Base-by-base conservation (phyloP, 2,888 invertebrate species). In the Platycheirus albimanus region DNA sequence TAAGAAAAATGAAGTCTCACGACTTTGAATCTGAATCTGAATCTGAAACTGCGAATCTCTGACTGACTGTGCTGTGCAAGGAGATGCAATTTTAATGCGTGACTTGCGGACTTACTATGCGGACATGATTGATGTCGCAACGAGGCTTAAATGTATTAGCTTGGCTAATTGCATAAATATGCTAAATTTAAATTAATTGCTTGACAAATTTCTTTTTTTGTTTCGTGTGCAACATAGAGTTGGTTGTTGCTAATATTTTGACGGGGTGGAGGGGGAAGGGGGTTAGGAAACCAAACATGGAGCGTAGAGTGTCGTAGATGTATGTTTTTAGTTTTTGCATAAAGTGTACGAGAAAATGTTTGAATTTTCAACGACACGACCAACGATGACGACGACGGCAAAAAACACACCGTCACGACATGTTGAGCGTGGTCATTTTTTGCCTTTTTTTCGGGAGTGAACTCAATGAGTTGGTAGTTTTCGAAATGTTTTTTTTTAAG, bases 121-220 rank as follows among this genome's bases (percentile, higher is more conserved):
- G 69, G 72, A 49, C 72, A 83, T 74, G 78, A 83, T 83, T 83
- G 67, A 83, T 83, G 69, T 33, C 54, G 45, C 47, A 64, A 56
- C 64, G 67, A 69, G 77, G 54, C 72, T 77, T 83, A 78, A 83
- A 77, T 83, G 83, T 41, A 78, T 83, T 83, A 83, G 83, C 77
- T 38, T 36, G 51, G 69, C 78, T 83, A 83, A 83, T 83, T 83
- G 83, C 69, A 78, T 74, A 83, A 83, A 72, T 69, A 54, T 72
- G 83, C 49, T 78, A 58, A 83, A 83, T 74, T 83, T 69, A 77
- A 83, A 78, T 83, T 83, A 83, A 83, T 83, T 83, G 72, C 58
- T 83, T 83, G 83, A 80, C 80, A 76, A 76, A 80, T 80, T 75
- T 19, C 56, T 54, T 54, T 45, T 13, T 33, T 41, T 13, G 30